Base-by-base conservation (phyloP, 92 coral and sea anemone species). In the Paragorgia papillata region DNA sequence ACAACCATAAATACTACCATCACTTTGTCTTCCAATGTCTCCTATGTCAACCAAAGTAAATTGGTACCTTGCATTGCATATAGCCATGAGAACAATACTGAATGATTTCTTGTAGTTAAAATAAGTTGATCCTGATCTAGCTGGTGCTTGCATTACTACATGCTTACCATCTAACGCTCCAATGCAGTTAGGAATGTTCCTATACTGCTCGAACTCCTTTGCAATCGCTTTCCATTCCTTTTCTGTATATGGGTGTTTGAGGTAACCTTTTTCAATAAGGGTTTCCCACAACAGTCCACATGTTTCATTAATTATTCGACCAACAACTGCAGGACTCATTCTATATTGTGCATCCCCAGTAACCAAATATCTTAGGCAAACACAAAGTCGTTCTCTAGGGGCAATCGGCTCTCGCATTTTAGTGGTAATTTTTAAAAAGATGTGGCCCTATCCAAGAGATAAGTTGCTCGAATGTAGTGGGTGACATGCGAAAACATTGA, bases 361-460 rank as follows among this genome's bases (percentile, higher is more conserved):
- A 44, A 53, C 62, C 44, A 70, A 32, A 20, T 70, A 54, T 43
- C 48, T 57, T 57, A 70, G n/a, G n/a, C 17, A 7, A 46, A 37
- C 43, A 66, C 83, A 65, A 25, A 79, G 76, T 71, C 76, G 65
- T 61, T 79, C 76, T 3, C 58, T 51, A 34, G 76, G 76, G 31
- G 65, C 70, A 57, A 68, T 48, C 25, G 76, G 70, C 49, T 56
- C 83, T 64, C 66, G 27, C 27, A 56, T 60, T 75, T 44, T 56
- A 18, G 32, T 19, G 27, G 84, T 66, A 30, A 40, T 26, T 68
- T 39, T 66, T 49, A 35, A 39, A 44, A 66, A 25, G 30, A 21
- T 53, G 31, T 37, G 84, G 84, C 60, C 71, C 84, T 31, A 79
- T 76, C 76, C 84, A 67, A 53, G 84, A 79, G 76, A 67, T 46